phyloP scores from a whole-genome alignment of 1,140 invertebrate species.

The Drosophila ambigua region DNA sequence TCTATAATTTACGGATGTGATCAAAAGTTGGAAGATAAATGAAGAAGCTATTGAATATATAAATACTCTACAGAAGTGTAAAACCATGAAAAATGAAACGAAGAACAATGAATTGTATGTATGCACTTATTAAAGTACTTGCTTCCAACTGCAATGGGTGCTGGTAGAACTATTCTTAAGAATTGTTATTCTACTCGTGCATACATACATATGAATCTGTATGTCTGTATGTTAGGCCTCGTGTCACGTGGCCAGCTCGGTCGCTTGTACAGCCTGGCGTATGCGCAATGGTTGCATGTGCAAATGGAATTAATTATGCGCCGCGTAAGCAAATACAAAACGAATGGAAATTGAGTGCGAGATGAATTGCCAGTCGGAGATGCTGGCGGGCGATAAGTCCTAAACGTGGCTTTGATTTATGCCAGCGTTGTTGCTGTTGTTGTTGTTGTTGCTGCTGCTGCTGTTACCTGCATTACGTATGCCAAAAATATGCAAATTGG shows the following conservation, averaged over 20 bases:
- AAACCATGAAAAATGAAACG: too few species aligned
- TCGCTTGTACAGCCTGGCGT: constrained; percentile 37
- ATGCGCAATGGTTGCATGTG: constrained; percentile 72
- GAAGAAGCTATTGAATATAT: too few species aligned
- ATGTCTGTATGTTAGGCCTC: not conserved
- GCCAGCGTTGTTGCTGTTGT: constrained; percentile 28
- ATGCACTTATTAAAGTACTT: too few species aligned
- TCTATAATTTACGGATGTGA: too few species aligned
- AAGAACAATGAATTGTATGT: too few species aligned
- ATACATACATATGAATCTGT: too few species aligned
- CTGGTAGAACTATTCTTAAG: too few species aligned
- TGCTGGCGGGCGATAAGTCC: constrained; percentile 64
- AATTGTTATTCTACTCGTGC: too few species aligned
- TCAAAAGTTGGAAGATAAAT: too few species aligned
- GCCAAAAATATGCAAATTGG: constrained; percentile 80
- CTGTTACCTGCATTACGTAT: constrained; percentile 66
- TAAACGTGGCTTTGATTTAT: constrained; percentile 74
- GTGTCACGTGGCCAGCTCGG: constrained; percentile 17
- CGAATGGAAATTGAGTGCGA: constrained; percentile 72
- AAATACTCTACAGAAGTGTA: too few species aligned
- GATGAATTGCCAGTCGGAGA: constrained; percentile 73
- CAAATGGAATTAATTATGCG: constrained; percentile 76
- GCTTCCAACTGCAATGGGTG: too few species aligned
- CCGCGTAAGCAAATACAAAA: constrained; percentile 59
- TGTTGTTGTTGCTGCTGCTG: not conserved